phyloP scores from a whole-genome alignment of 2,888 invertebrate species.

The Ametastegia equiseti region DNA sequence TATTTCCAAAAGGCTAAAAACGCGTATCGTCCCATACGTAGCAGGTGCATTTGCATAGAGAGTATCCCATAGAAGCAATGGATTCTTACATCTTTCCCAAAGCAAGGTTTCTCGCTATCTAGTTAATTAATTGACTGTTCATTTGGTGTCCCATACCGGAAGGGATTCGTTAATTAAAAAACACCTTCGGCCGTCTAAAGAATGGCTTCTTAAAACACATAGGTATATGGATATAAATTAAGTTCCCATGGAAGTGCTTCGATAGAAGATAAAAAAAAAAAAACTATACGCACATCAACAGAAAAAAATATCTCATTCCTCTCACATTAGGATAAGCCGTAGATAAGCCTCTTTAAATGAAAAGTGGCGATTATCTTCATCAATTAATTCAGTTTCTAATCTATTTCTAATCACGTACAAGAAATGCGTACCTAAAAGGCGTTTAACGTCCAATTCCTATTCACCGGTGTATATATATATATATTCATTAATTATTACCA shows the following conservation, averaged over 20 bases:
- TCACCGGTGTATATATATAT: too few species aligned
- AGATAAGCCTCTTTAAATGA: background rate
- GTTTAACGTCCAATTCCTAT: slow-evolving; percentile 2
- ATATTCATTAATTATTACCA: slow-evolving; percentile 28
- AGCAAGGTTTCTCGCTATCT: background rate
- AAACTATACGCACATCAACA: background rate
- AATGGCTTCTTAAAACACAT: background rate
- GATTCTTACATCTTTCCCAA: background rate
- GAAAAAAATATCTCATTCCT: too few species aligned
- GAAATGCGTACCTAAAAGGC: background rate
- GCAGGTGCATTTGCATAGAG: background rate
- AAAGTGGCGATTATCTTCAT: background rate
- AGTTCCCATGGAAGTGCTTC: background rate
- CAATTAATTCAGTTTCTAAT: slow-evolving; percentile 16
- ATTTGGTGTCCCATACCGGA: background rate
- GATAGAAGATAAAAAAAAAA: background rate
- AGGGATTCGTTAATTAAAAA: slow-evolving; percentile 14
- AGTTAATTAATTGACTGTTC: slow-evolving; percentile 21
- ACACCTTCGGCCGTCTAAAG: background rate
- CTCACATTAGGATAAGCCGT: background rate
- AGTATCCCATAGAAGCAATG: background rate
- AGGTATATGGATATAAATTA: background rate
- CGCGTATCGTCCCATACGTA: background rate
- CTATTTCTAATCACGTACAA: background rate
- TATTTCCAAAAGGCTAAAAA: too few species aligned